These are phyloP conservation scores for Nasonia vitripennis DNA, from an alignment of 1,140 invertebrate species.

Conservation along the genomic window DNA sequence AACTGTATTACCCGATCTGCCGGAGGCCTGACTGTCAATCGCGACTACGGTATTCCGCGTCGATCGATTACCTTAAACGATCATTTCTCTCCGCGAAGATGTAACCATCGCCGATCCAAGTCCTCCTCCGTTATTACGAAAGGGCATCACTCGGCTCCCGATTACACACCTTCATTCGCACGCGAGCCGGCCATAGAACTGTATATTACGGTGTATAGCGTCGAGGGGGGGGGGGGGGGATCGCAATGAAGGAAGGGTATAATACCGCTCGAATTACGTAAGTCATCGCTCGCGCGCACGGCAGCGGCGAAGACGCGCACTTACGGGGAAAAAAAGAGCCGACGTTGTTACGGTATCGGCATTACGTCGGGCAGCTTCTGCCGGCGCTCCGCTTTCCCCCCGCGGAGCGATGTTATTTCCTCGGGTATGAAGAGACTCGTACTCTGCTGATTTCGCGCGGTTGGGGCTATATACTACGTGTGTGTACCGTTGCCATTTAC, in stretches of 20 bases:
- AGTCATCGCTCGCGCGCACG: conserved; percentile 29
- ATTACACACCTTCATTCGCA: background rate
- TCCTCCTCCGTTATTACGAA: no score
- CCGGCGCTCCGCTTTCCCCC: background rate
- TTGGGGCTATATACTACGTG: no score
- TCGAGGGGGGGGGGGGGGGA: background rate
- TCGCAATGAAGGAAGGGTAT: conserved; percentile 52
- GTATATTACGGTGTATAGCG: background rate
- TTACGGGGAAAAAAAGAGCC: background rate
- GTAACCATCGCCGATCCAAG: background rate
- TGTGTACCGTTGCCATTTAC: no score
- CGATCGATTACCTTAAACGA: background rate
- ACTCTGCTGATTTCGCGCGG: background rate
- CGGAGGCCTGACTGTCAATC: background rate
- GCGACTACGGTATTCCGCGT: background rate
- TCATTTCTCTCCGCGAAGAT: background rate
- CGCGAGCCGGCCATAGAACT: no score
- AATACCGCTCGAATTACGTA: conserved; percentile 60
- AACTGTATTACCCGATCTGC: background rate
- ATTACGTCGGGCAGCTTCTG: conserved; percentile 30
- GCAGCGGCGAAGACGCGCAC: conserved; percentile 26
- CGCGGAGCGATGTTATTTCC: background rate
- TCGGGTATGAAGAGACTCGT: background rate
- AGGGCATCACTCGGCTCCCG: no score
- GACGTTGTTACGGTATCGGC: conserved; percentile 27